phyloP scores from a whole-genome alignment of 1,140 invertebrate species.

The Heliconius hermathena region DNA sequence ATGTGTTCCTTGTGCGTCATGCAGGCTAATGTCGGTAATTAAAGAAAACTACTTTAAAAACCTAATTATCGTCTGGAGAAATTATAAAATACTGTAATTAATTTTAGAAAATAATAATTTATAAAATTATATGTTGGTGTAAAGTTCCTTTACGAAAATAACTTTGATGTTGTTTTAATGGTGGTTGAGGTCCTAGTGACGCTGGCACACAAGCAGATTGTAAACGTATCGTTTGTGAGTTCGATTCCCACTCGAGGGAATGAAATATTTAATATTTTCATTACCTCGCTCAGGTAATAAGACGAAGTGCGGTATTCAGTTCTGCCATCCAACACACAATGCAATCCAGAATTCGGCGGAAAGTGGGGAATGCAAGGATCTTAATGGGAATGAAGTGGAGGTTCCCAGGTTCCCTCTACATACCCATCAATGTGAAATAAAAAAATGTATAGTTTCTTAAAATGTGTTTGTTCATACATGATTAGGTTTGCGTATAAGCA shows the following conservation, averaged over 20 bases:
- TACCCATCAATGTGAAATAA: too few relatives aligned
- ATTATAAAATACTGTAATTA: too few relatives aligned
- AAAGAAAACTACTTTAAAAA: too few relatives aligned
- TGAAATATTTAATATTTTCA: neutral
- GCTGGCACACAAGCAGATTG: too few relatives aligned
- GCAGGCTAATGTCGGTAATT: too few relatives aligned
- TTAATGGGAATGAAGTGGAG: neutral
- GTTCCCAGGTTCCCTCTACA: neutral
- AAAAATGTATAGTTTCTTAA: neutral
- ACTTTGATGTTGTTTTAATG: too few relatives aligned
- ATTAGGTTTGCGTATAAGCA: constrained; percentile 33
- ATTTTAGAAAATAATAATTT: too few relatives aligned
- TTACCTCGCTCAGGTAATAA: neutral
- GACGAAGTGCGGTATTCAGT: neutral
- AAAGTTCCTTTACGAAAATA: too few relatives aligned
- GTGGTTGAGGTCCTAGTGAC: neutral
- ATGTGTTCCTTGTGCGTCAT: too few relatives aligned
- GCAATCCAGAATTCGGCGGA: neutral
- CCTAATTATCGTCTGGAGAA: too few relatives aligned
- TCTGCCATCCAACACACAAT: neutral
- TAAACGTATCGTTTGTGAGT: neutral
- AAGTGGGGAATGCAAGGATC: neutral
- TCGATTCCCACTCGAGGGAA: neutral
- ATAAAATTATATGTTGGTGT: too few relatives aligned
- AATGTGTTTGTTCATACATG: neutral